A percentile compares a stretch with the other conserved stretches of the same genome.
Conservation (phyloP, 2,888 invertebrate genomes). For the Hydriomena furcata region DNA sequence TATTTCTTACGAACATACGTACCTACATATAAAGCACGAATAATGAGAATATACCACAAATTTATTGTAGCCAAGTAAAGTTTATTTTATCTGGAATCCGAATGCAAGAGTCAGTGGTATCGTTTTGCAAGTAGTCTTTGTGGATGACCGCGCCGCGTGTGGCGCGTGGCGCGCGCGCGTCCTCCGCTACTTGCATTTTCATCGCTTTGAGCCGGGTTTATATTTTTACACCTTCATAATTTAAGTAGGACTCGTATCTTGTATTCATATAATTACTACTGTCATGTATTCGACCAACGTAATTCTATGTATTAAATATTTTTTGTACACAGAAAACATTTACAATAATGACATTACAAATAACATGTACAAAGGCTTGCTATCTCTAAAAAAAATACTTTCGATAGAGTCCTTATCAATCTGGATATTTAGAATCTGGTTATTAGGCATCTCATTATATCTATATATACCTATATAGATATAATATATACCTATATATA, state of each 20-base stretch:
- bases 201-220: slow-evolving; percentile 29
- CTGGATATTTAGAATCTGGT: no score
- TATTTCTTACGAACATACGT: not conserved
- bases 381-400: no score
- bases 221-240: slow-evolving; percentile 9
- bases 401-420: no score
- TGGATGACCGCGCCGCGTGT: slow-evolving; percentile 17
- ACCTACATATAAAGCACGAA: not conserved
- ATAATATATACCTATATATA: no score
- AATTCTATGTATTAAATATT: not conserved
- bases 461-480: no score
- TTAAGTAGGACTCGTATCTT: slow-evolving; percentile 1
- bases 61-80: not conserved
- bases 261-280: slow-evolving; percentile 6
- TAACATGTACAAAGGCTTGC: no score
- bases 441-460: no score
- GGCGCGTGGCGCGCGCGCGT: slow-evolving; percentile 55
- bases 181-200: slow-evolving; percentile 42
- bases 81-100: not conserved
- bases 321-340: not conserved
- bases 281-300: slow-evolving; percentile 1
- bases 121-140: slow-evolving; percentile 14
- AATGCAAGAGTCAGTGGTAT: slow-evolving; percentile 5
- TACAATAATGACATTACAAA: not conserved
- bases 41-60: not conserved